These are phyloP conservation scores for Pangasius sanitwongsei DNA, from an alignment of 2,797 vertebrate species.

Conservation along the genomic window DNA sequence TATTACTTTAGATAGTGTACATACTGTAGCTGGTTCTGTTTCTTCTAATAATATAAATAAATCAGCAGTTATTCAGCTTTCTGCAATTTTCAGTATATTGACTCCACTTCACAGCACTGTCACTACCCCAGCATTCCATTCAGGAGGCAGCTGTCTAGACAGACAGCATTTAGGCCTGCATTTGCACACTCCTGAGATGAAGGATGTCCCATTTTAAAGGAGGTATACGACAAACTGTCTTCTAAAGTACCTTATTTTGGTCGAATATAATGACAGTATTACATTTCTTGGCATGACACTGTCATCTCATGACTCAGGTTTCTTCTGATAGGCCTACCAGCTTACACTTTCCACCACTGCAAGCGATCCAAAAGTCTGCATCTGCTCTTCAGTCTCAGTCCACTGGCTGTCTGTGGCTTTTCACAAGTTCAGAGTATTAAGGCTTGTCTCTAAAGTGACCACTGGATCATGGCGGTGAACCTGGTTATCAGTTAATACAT, in stretches of 20 bases:
- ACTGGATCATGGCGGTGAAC: background rate
- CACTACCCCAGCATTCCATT: background rate
- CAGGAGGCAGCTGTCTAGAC: conserved; percentile 7
- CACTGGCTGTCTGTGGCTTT: background rate
- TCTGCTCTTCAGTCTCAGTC: background rate
- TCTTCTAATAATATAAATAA: background rate
- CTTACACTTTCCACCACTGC: background rate
- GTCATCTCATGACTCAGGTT: background rate
- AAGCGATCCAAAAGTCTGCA: background rate
- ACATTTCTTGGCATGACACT: background rate
- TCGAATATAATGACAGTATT: background rate
- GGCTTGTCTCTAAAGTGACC: background rate
- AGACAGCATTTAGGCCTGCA: background rate
- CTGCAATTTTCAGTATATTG: background rate
- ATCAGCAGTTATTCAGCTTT: background rate
- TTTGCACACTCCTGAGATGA: conserved; percentile 1
- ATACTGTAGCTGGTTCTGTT: background rate
- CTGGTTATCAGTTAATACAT: background rate
- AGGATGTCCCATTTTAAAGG: conserved; percentile 1
- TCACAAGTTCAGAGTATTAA: background rate
- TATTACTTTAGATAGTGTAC: background rate
- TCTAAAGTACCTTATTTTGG: conserved; percentile 1
- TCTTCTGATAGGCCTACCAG: background rate
- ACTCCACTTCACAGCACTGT: background rate
- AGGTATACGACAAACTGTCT: background rate